These are phyloP conservation scores for Columba janthina DNA, from an alignment of 2,113 vertebrate species.

Conservation along the genomic window DNA sequence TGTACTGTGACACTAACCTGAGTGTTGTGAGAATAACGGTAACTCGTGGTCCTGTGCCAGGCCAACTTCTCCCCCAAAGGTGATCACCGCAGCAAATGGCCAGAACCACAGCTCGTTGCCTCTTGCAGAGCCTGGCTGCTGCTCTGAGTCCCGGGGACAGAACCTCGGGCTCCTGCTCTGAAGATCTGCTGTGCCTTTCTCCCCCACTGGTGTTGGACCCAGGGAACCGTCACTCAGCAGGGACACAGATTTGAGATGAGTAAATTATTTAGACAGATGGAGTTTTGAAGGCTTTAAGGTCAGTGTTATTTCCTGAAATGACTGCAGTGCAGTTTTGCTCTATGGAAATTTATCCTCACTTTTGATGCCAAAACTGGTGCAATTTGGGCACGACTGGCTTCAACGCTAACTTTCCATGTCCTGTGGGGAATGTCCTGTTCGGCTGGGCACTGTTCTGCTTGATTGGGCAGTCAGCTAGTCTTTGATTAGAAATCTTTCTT, in stretches of 20 bases:
- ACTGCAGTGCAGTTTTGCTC: not conserved
- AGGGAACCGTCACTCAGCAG: rapidly evolving
- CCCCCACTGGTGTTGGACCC: not conserved
- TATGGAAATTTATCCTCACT: not conserved
- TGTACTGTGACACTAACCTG: rapidly evolving
- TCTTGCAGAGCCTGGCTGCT: not conserved
- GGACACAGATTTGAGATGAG: not conserved
- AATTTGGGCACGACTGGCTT: not conserved
- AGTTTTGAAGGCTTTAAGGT: not conserved
- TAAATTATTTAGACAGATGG: not conserved
- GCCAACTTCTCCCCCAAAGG: not conserved
- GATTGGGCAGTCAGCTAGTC: not conserved
- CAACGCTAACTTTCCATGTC: rapidly evolving
- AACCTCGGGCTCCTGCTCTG: not conserved
- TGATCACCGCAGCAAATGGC: not conserved
- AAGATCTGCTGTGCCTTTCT: not conserved
- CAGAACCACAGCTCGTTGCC: not conserved
- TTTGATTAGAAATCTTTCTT: not conserved
- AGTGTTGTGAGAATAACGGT: not conserved
- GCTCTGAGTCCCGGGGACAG: not conserved
- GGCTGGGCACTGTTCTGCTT: not conserved
- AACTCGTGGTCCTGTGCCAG: not conserved
- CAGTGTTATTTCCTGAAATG: not conserved
- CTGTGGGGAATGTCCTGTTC: not conserved
- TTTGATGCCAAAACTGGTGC: not conserved